Evolutionary conservation across 2,113 vertebrate genomes (phyloP).

Genomic region (Pongo pygmaeus): DNA sequence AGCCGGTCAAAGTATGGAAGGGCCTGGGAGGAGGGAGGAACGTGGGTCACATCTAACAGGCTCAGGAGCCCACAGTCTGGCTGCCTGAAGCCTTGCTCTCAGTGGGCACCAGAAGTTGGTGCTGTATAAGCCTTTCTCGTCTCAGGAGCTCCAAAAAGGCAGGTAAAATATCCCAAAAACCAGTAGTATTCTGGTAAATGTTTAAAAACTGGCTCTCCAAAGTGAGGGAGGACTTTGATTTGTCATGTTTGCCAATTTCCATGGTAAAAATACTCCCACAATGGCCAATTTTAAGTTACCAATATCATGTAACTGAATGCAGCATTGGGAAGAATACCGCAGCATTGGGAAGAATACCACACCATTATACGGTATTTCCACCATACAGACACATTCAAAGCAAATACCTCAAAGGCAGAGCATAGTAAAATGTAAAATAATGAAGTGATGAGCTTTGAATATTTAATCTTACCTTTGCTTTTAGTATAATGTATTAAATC

Average conservation of each 20-base stretch:
- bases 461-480: not conserved
- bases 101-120: too few relatives aligned
- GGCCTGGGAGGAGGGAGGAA: slow-evolving; percentile 81
- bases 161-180: not conserved
- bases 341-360: not conserved
- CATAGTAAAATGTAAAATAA: not conserved
- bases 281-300: not conserved
- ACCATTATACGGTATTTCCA: not conserved
- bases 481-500: not conserved
- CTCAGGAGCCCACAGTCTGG: not conserved
- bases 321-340: not conserved
- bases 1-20: slow-evolving; percentile 97
- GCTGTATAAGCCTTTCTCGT: not conserved
- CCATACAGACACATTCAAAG: not conserved
- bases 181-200: not conserved
- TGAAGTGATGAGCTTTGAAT: not conserved
- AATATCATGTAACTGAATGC: not conserved
- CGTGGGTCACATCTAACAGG: not conserved
- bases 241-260: not conserved
- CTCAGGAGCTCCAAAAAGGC: too few relatives aligned
- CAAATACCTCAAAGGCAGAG: not conserved
- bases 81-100: not conserved
- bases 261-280: not conserved
- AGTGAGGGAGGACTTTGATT: not conserved
- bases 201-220: not conserved